Evolutionary conservation across 2,113 vertebrate species (phyloP).

Genomic region (Chaenocephalus aceratus): DNA sequence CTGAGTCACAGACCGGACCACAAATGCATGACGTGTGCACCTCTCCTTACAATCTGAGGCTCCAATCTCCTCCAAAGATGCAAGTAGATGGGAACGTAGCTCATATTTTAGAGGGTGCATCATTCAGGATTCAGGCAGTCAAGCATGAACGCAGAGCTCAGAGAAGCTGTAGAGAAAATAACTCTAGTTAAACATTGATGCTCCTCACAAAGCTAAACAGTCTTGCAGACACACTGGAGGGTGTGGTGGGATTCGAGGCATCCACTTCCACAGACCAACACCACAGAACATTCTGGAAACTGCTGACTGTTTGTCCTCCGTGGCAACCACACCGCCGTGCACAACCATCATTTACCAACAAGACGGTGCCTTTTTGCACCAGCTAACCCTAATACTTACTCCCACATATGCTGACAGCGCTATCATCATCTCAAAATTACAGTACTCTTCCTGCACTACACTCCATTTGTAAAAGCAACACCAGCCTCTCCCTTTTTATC

Average conservation of each 20-base stretch:
- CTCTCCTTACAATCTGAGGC: constrained; percentile 19
- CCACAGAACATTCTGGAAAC: constrained; percentile 72
- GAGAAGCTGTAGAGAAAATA: constrained; percentile 8
- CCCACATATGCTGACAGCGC: constrained; percentile 63
- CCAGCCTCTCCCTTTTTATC: constrained; percentile 17
- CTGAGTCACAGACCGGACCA: constrained; percentile 67
- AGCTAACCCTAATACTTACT: constrained; percentile 60
- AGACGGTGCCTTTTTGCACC: constrained; percentile 58
- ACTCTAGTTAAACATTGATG: constrained; percentile 35
- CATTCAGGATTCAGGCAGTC: constrained; percentile 43
- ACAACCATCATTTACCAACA: constrained; percentile 67
- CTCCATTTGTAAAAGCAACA: constrained; percentile 37
- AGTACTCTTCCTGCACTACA: constrained; percentile 33
- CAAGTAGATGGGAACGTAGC: neutral
- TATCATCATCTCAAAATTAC: constrained; percentile 64
- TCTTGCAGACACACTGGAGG: constrained; percentile 49
- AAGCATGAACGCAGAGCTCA: constrained; percentile 20
- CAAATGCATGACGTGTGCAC: constrained; percentile 39
- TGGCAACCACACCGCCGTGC: constrained; percentile 58
- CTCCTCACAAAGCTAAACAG: constrained; percentile 24
- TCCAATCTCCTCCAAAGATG: neutral
- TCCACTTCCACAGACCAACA: constrained; percentile 65
- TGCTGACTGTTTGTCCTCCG: constrained; percentile 65
- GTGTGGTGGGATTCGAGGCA: constrained; percentile 62
- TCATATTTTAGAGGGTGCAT: constrained; percentile 39